A percentile compares a stretch with the other conserved stretches of the same genome.
Evolutionary conservation across 2,113 vertebrate genomes (phyloP).

Genomic region (Prionailurus viverrinus): DNA sequence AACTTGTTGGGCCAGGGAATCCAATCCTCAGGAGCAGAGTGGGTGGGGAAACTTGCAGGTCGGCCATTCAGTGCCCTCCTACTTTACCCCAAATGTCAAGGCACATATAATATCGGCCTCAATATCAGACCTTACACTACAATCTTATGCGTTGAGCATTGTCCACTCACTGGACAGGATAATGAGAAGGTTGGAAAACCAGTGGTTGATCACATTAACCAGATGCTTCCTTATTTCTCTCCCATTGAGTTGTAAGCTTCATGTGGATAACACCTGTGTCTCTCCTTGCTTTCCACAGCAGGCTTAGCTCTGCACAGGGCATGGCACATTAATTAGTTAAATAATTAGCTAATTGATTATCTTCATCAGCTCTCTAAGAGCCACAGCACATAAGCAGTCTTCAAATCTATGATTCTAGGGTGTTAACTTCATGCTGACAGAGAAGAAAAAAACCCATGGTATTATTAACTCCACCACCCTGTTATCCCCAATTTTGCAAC

Average conservation of each 20-base stretch:
- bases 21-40: background rate
- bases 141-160: background rate
- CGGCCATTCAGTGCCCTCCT: background rate
- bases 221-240: background rate
- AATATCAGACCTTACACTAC: background rate
- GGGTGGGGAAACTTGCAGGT: background rate
- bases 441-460: background rate
- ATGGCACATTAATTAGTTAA: background rate
- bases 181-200: background rate
- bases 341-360: background rate
- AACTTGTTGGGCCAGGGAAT: background rate
- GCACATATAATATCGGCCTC: background rate
- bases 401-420: background rate
- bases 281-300: background rate
- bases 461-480: background rate
- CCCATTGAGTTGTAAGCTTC: background rate
- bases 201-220: background rate
- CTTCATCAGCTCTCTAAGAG: background rate
- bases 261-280: background rate
- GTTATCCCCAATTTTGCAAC: background rate
- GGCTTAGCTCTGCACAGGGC: background rate
- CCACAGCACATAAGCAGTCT: background rate
- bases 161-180: background rate
- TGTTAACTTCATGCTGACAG: background rate
- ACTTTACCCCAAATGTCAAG: background rate